Percentiles rank a stretch among this genome's conserved stretches.
Conservation (phyloP, 53 echinoderm and acorn worm genomes). For the Patiria pectinifera region DNA sequence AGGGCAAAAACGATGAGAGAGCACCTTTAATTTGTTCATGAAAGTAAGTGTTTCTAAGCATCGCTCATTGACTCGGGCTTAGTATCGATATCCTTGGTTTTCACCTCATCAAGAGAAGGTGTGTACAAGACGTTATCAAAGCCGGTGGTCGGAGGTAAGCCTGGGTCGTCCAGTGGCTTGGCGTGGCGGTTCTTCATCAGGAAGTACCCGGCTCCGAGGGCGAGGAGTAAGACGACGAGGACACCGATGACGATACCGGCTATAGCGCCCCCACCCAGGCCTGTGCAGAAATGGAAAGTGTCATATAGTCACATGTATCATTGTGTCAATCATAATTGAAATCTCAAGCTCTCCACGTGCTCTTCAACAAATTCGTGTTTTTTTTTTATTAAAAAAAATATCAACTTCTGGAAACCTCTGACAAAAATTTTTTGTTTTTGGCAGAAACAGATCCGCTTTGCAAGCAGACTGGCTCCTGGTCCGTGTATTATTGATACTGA, state of each 20-base stretch:
- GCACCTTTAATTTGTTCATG: background rate
- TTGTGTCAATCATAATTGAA: too few species aligned
- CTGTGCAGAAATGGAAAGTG: background rate
- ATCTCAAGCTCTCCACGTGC: too few species aligned
- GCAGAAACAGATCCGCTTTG: too few species aligned
- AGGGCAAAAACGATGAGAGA: too few species aligned
- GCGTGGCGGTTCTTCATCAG: constrained; percentile 28
- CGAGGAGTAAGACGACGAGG: constrained; percentile 37
- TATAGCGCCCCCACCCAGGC: constrained; percentile 68
- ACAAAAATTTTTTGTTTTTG: too few species aligned
- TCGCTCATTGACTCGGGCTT: constrained; percentile 12
- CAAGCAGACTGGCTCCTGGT: too few species aligned
- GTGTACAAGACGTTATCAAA: constrained; percentile 67
- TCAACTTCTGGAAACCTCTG: too few species aligned
- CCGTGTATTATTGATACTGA: too few species aligned
- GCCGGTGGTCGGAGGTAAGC: constrained; percentile 49
- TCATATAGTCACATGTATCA: too few species aligned
- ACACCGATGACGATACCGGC: constrained; percentile 72
- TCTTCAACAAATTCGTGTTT: too few species aligned
- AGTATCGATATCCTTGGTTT: background rate
- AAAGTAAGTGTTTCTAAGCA: background rate
- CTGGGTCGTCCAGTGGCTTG: constrained; percentile 5
- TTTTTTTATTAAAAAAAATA: too few species aligned
- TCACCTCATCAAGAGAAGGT: constrained; percentile 45
- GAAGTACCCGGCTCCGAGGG: constrained; percentile 51